Evolutionary conservation across 2,888 invertebrate genomes (phyloP).

Genomic region (Acronicta alni): DNA sequence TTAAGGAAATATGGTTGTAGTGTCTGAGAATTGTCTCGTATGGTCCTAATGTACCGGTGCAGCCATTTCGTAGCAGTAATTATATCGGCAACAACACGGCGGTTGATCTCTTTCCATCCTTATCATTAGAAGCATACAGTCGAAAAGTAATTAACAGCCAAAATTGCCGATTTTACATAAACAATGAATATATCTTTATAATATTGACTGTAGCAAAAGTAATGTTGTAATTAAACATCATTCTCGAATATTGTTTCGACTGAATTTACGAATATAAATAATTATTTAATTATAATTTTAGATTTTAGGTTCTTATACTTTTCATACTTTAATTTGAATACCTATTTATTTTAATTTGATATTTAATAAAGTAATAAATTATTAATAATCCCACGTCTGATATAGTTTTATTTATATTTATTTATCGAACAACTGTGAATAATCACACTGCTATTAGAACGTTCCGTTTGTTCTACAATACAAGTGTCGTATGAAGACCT

Average conservation of each 20-base stretch:
- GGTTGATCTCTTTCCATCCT: not conserved
- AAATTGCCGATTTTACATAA: not conserved
- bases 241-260: constrained; percentile 35
- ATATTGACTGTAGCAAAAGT: constrained; percentile 12
- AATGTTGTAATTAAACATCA: constrained; percentile 36
- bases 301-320: constrained; percentile 18
- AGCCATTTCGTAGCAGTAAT: constrained; percentile 8
- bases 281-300: constrained; percentile 24
- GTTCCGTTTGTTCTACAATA: no score
- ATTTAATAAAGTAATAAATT: constrained; percentile 45
- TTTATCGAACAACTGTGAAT: no score
- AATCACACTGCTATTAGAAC: no score
- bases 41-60: no score
- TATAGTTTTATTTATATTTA: constrained; percentile 42
- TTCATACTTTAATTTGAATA: constrained; percentile 18
- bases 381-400: constrained; percentile 35
- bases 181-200: not conserved
- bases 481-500: no score
- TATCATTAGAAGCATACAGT: not conserved
- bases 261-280: constrained; percentile 22
- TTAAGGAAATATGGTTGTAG: constrained; percentile 9
- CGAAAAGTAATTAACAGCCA: not conserved
- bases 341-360: constrained; percentile 46
- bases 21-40: constrained; percentile 7
- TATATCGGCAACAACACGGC: not conserved